Base-by-base conservation (phyloP, 2,888 invertebrate species). In the Lapara coniferarum region DNA sequence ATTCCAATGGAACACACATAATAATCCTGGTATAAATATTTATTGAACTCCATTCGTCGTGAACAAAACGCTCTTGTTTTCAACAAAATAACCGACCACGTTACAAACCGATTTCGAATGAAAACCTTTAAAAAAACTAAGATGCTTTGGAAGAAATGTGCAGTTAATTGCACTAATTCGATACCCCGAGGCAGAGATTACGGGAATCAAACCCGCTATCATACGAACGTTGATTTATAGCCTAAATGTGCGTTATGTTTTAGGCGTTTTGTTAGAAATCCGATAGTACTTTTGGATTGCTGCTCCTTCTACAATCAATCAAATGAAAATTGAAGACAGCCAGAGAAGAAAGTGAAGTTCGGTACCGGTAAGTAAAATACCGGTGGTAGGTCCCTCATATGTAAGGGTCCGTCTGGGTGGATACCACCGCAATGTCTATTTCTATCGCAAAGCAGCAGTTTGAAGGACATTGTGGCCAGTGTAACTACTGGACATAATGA, bases 81-180 rank as follows among this genome's bases (percentile, higher is more conserved):
- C 12, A 63, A 46, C 51, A 68, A 52, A 19, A 25, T 49, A 19
- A 51, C 51, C 30, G 72, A 75, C 74, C 25, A 25, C 2, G 2
- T 25, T 25, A 8, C 8, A 37, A 76, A 72, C 71, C 71, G 74
- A 70, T 72, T 72, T 68, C 52, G 56, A 71, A 70, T 66, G 67
- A 74, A 79, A 77, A 25, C 72, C 53, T 57, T 68, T 68, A 69
- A 72, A 73, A 78, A 81, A 81, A 71, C 77, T 76, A 80, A 83
- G 78, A 75, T 71, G 74, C 66, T 81, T 82, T 84, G 81, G 63
- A 84, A 77, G 81, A 84, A 84, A 84, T 81, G 78, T 75, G 72
- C 77, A 81, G 66, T 70, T 89, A 88, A 89, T 89, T 89, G 85
- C 77, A 78, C 76, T 82, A 88, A 88, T 89, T 88, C 82, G 73